Conservation (phyloP, 2,113 vertebrate species). For the Arizona elegans region DNA sequence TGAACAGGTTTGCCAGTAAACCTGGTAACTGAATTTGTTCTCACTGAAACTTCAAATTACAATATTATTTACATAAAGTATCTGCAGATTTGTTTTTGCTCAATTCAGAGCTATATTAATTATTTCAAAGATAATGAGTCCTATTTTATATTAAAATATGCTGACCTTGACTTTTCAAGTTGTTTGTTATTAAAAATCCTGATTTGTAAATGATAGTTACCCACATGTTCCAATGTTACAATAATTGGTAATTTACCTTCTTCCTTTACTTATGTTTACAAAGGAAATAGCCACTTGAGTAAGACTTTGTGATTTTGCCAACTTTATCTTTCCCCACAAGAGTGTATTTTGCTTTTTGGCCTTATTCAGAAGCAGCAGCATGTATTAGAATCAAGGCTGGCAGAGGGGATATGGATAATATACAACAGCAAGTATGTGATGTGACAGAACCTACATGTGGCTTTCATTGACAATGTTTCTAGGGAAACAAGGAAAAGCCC, state of each 20-base stretch:
- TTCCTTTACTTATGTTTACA: conserved; percentile 13
- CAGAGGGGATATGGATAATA: neutral
- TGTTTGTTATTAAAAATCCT: neutral
- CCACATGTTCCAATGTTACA: conserved; percentile 19
- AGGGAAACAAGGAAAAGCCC: neutral
- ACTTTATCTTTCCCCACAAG: neutral
- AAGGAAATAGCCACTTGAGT: conserved; percentile 27
- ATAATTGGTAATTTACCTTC: conserved; percentile 30
- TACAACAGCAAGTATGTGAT: neutral
- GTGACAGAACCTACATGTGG: neutral
- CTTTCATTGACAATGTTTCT: neutral
- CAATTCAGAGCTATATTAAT: neutral
- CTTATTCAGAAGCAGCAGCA: neutral
- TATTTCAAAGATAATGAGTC: neutral
- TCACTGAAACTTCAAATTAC: neutral
- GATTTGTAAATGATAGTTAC: neutral
- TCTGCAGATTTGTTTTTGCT: neutral
- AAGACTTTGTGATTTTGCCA: conserved; percentile 21
- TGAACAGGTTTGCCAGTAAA: neutral
- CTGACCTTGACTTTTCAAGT: neutral
- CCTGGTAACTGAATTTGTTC: neutral
- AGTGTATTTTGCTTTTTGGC: neutral
- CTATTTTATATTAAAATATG: neutral
- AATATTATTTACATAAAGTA: neutral
- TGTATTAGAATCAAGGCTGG: neutral